These are phyloP conservation scores for Scomber scombrus DNA, from an alignment of 2,113 vertebrate genomes.

Conservation along the genomic window DNA sequence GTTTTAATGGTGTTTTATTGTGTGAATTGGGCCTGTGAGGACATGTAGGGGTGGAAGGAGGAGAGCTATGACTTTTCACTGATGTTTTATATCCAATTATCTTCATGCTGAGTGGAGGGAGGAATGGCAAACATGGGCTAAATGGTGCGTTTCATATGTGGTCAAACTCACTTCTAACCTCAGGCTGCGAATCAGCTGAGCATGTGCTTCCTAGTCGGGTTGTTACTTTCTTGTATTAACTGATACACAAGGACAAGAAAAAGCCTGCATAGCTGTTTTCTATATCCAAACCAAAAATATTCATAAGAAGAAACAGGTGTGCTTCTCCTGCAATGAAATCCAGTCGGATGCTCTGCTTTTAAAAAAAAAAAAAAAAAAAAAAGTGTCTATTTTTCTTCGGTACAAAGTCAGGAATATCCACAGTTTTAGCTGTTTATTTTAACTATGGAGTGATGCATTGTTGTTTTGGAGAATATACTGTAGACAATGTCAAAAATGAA, in stretches of 20 bases:
- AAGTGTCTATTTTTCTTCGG: no score
- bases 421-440: no score
- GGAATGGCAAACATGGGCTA: constrained; percentile 61
- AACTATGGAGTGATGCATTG: no score
- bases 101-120: constrained; percentile 64
- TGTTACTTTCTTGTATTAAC: constrained; percentile 31
- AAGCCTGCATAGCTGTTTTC: neutral
- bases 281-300: neutral
- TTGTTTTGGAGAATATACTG: no score
- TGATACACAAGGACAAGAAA: constrained; percentile 14
- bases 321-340: no score
- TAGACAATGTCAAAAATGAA: no score
- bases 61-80: constrained; percentile 61
- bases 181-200: constrained; percentile 29
- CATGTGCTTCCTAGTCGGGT: constrained; percentile 9
- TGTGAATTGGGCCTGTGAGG: constrained; percentile 49
- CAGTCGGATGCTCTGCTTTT: no score
- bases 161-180: constrained; percentile 66
- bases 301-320: no score
- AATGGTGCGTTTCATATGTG: constrained; percentile 69
- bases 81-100: constrained; percentile 78
- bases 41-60: constrained; percentile 4
- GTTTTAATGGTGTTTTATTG: constrained; percentile 68
- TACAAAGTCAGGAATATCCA: no score
- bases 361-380: no score